Conservation (phyloP, 1,140 invertebrate genomes). For the Vanessa atalanta region DNA sequence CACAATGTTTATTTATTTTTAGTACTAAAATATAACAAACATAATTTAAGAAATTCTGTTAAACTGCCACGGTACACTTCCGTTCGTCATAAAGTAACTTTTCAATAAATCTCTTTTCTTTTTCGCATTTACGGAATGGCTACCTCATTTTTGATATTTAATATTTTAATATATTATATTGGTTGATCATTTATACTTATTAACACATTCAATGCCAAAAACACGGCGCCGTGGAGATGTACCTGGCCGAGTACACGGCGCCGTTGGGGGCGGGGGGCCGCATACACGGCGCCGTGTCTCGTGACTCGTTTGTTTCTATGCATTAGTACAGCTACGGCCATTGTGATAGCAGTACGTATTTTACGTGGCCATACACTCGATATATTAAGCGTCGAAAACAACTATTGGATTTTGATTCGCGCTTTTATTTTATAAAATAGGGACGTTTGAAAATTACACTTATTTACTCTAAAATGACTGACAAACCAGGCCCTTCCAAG, state of each 20-base stretch:
- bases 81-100: constrained; percentile 10
- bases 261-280: constrained; percentile 8
- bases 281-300: not conserved
- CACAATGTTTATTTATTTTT: constrained; percentile 16
- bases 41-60: constrained; percentile 15
- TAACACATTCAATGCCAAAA: constrained; percentile 19
- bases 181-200: constrained; percentile 1
- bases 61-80: constrained; percentile 7
- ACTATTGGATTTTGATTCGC: constrained; percentile 1
- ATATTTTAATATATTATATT: too few relatives aligned
- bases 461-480: constrained; percentile 8
- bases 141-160: too few relatives aligned
- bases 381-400: not conserved
- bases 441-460: constrained; percentile 5
- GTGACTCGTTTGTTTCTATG: not conserved
- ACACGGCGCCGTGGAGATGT: constrained; percentile 20
- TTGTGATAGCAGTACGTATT: too few relatives aligned
- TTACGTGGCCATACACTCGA: too few relatives aligned
- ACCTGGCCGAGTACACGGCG: constrained; percentile 8
- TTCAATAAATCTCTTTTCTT: constrained; percentile 2
- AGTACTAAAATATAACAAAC: constrained; percentile 10
- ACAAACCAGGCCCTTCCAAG: constrained; percentile 7
- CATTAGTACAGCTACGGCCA: too few relatives aligned
- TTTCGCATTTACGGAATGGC: not conserved
- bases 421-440: not conserved